Base-by-base conservation (phyloP, 2,888 invertebrate genomes). In the Scaptomyza tumidula region DNA sequence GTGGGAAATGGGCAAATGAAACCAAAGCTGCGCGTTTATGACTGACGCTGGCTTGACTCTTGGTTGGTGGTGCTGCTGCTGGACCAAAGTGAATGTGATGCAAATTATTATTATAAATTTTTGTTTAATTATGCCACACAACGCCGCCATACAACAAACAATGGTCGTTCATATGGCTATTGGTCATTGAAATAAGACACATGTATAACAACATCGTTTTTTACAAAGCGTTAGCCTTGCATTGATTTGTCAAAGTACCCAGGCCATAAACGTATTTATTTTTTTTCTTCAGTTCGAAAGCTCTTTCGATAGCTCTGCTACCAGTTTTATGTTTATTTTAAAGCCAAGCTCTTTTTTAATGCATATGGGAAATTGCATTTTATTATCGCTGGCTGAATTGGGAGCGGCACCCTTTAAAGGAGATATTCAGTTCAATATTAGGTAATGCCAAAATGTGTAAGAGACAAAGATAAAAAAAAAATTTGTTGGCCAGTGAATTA, bases 1-100 rank as follows among this genome's bases (percentile, higher is more conserved):
- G 78, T 78, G 78, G 78, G 78, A 78, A 78, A 80, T 80, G 78
- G 67, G 60, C 72, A 79, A 77, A 76, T 76, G 60, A 69, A 74
- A 57, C 70, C 66, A 33, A 65, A 68, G 46, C 75, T 72, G 62
- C 60, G 63, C 64, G 61, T 62, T 70, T 72, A 71, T 63, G 80
- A 67, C 56, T 46, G 72, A n/a, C 52, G 41, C 16, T 41, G 41
- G 41, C 10, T 41, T 16, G 41, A 41, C 41, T 75, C 19, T 50
- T 50, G n/a, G n/a, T n/a, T n/a, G n/a, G n/a, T n/a, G n/a, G n/a
- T 50, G 35, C 19, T 35, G 35, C 35, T 39, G 39, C 14, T 16
- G 39, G 16, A 35, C 62, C 62, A 75, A 80, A 80, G 80, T 80
- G 80, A 80, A 78, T 79, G 78, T 76, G 75, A 71, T 78, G 70